Evolutionary conservation across 1,140 invertebrate species (phyloP).

Genomic region (Diabrotica undecimpunctata): DNA sequence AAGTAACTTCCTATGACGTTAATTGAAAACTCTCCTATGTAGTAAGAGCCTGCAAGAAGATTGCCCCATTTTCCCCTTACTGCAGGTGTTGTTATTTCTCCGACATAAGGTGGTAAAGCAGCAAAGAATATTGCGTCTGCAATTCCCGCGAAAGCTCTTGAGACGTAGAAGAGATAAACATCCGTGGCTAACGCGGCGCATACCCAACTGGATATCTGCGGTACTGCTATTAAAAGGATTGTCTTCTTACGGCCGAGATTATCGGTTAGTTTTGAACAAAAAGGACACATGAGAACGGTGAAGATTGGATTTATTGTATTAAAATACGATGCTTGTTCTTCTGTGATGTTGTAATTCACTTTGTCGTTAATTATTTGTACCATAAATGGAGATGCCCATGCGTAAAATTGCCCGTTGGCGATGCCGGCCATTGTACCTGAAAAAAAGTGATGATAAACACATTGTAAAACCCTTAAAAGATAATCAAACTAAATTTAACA

Average conservation of each 20-base stretch:
- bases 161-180: conserved; percentile 28
- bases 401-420: conserved; percentile 8
- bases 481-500: no score
- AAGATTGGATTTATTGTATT: conserved; percentile 5
- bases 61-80: conserved; percentile 57
- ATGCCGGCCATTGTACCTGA: conserved; percentile 16
- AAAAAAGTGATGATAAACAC: conserved; percentile 1
- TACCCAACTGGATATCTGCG: conserved; percentile 24
- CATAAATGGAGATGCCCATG: conserved; percentile 23
- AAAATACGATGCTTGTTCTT: conserved; percentile 17
- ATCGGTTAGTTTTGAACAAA: conserved; percentile 25
- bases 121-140: conserved; percentile 38
- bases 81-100: conserved; percentile 61
- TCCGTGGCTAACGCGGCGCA: conserved; percentile 24
- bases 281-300: conserved; percentile 10
- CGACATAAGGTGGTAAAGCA: conserved; percentile 55
- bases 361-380: conserved; percentile 19
- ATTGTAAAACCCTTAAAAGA: no score
- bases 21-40: conserved; percentile 50
- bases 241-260: conserved; percentile 29
- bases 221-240: conserved; percentile 23
- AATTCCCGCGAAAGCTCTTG: conserved; percentile 32
- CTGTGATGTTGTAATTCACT: conserved; percentile 23
- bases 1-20: conserved; percentile 46
- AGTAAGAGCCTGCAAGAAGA: conserved; percentile 49